Conservation (phyloP, 2,113 vertebrate species). For the Dicerorhinus sumatrensis region DNA sequence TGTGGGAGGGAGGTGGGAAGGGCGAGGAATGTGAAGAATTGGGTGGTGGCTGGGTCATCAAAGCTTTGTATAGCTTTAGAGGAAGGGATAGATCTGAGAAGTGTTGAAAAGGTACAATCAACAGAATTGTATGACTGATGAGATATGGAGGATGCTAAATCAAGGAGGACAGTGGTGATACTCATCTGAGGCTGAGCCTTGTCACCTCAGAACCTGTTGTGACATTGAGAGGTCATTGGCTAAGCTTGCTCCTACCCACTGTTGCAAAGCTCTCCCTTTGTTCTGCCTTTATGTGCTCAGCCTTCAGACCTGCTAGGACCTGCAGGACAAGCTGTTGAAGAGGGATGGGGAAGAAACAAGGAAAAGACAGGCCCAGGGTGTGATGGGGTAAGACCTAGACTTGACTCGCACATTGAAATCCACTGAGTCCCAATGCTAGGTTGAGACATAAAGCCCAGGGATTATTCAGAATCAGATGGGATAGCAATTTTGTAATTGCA, state of each 20-base stretch:
- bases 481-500: neutral
- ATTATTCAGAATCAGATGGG: neutral
- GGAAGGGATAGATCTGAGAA: neutral
- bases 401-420: neutral
- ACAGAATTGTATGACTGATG: neutral
- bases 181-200: neutral
- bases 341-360: neutral
- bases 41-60: too few relatives aligned
- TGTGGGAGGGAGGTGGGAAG: neutral
- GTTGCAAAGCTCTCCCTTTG: neutral
- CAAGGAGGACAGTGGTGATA: neutral
- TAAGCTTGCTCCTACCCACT: neutral
- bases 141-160: neutral
- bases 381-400: neutral
- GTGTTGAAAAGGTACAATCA: neutral
- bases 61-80: neutral
- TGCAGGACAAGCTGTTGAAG: neutral
- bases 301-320: neutral
- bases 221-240: neutral
- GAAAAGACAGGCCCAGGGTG: neutral
- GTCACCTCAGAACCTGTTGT: neutral
- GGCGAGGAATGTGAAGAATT: neutral
- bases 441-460: neutral
- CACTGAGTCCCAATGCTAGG: neutral
- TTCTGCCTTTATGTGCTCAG: neutral